phyloP scores from a whole-genome alignment of 2,888 invertebrate genomes.

The Conops quadrifasciatus region DNA sequence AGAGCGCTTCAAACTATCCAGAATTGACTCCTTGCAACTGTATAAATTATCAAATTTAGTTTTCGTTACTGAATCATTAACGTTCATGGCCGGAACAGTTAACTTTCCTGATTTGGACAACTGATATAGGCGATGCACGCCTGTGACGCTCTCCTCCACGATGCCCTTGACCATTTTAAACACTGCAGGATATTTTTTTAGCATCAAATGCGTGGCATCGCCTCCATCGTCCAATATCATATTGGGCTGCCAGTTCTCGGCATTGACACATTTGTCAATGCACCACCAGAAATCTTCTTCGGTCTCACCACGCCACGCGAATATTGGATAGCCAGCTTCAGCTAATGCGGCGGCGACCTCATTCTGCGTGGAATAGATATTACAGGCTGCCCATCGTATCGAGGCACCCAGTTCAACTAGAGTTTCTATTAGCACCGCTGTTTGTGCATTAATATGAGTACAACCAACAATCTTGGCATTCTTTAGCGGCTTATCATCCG shows the following conservation, averaged over 20 bases:
- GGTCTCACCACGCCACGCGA: slow-evolving; percentile 96
- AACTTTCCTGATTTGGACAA: slow-evolving; percentile 93
- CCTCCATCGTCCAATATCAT: slow-evolving; percentile 98
- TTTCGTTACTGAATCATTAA: slow-evolving; percentile 97
- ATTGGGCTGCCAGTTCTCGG: slow-evolving; percentile 95
- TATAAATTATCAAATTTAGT: slow-evolving; percentile 98
- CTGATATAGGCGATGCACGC: slow-evolving; percentile 96
- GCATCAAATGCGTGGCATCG: slow-evolving; percentile 94
- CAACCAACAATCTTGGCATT: slow-evolving; percentile 97
- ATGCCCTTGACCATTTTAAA: slow-evolving; percentile 96
- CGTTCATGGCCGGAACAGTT: slow-evolving; percentile 97
- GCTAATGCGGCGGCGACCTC: slow-evolving; percentile 96
- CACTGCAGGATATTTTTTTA: slow-evolving; percentile 92
- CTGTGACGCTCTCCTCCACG: slow-evolving; percentile 97
- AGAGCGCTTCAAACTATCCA: slow-evolving; percentile 72
- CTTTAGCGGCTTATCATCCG: slow-evolving; percentile 92
- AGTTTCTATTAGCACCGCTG: slow-evolving; percentile 93
- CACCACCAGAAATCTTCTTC: slow-evolving; percentile 99
- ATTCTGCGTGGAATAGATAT: slow-evolving; percentile 97
- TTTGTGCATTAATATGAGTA: slow-evolving; percentile 98
- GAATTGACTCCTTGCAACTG: slow-evolving; percentile 91
- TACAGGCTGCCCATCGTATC: slow-evolving; percentile 96
- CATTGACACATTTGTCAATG: slow-evolving; percentile 93
- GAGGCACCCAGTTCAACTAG: slow-evolving; percentile 87
- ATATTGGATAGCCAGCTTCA: slow-evolving; percentile 87